Evolutionary conservation across 2,888 invertebrate species (phyloP), one percentile per base, ranked within the genome.

Genomic region (Luperina nickerlii): DNA sequence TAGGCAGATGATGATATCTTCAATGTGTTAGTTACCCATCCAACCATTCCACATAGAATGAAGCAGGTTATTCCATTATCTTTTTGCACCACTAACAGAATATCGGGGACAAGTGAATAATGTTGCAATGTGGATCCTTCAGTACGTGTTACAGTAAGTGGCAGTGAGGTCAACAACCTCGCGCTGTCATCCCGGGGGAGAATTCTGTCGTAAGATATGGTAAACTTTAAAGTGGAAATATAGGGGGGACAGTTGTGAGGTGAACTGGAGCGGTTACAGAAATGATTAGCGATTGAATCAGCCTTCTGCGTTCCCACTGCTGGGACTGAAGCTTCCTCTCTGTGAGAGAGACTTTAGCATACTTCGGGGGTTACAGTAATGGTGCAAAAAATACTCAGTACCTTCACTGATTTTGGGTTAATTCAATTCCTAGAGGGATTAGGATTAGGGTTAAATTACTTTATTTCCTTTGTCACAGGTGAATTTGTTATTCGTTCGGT

Each of bases 151-250:
- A 79, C 87, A 76, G 83, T 76, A 83, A 87, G 82, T 89, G 89
- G 86, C 81, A 82, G 78, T 27, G 84, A 83, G 91, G 92, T 92
- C 92, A 91, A 82, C 89, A 86, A 86, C 90, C 91, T 79, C 80
- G 84, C 79, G 84, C 83, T 86, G 87, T 90, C 87, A 87, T 88
- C 85, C 88, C 82, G 74, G 74, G 86, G 85, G 89, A 88, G 90
- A 90, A 90, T 86, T 87, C 90, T 85, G 82, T 88, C 88, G 88
- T 88, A 88, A 92, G 93, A 92, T 91, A 92, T 93, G 91, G 89
- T 92, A 92, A 92, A 92, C 89, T 90, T 90, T 79, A 80, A 78
- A 74, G 27, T 63, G 81, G 42, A 87, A 88, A 91, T 86, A 90
- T 54, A 92, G 83, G 86, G 79, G 11, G 0, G 8, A 5, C 0